phyloP scores from a whole-genome alignment of 2,797 vertebrate genomes.

The Graptemys geographica region DNA sequence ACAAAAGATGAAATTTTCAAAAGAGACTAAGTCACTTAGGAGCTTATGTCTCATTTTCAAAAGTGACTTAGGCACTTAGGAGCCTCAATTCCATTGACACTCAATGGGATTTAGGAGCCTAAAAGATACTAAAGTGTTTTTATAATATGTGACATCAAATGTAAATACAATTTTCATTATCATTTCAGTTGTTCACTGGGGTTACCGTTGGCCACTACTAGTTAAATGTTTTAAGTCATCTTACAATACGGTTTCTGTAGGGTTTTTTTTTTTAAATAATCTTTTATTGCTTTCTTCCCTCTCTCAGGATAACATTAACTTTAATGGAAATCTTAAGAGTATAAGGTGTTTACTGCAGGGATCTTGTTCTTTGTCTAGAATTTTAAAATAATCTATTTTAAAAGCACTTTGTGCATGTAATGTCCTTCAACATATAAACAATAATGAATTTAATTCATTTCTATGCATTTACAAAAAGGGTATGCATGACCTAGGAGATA shows the following conservation, averaged over 20 bases:
- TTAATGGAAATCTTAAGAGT: constrained; percentile 21
- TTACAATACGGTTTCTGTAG: not conserved
- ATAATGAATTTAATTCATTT: not conserved
- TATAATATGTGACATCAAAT: not conserved
- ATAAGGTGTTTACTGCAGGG: not conserved
- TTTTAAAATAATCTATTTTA: not conserved
- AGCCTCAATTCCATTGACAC: fast-evolving
- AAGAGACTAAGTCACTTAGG: not conserved
- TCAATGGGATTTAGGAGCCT: not conserved
- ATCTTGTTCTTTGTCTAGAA: not conserved
- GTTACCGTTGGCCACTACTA: not conserved
- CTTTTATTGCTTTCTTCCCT: constrained; percentile 21
- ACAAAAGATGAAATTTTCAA: not conserved
- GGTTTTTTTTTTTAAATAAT: not conserved
- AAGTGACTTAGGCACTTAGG: not conserved
- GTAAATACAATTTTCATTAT: not conserved
- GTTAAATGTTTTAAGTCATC: not conserved
- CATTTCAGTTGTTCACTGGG: not conserved
- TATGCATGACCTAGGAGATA: not conserved
- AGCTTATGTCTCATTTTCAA: not conserved
- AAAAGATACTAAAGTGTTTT: not conserved
- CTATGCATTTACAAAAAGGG: not conserved
- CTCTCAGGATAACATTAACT: constrained; percentile 45
- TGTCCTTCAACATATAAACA: constrained; percentile 18
- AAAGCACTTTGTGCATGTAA: not conserved